Evolutionary conservation across 2,113 vertebrate species (phyloP), one percentile per base, ranked within the genome.

Genomic region (Panurus biarmicus): DNA sequence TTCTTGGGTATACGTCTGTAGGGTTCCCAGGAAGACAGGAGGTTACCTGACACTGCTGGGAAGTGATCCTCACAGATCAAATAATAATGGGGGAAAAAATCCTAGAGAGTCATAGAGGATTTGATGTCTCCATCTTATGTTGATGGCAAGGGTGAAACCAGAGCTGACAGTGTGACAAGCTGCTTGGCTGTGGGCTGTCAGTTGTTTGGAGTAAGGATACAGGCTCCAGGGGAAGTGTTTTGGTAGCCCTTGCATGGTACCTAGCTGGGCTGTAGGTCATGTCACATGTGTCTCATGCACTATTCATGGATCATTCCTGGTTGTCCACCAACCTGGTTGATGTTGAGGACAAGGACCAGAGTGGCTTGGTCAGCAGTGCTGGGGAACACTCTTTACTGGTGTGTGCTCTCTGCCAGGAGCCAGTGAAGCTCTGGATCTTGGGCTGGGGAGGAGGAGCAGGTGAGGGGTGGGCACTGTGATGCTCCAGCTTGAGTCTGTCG

Each of bases 381-480:
- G 47, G 47, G 75, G 44, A 56, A 6, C 71, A 29, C 21, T 23
- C 17, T 42, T 65, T 67, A 50, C 50, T 80, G 64, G 5, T 2
- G 7, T 31, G 22, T 28, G 45, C 48, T 48, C 14, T 74, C 22
- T 85, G 21, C 57, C 22, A 38, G 80, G 45, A 91, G 19, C 42
- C 42, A 40, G 47, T 8, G 26, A 28, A 78, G 50, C 71, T 74
- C 67, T 56, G 57, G 36, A 45, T 51, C 58, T 62, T 7, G 6
- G 50, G 16, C 72, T 71, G 80, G 56, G 29, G 25, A 38, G 77
- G 44, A 71, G 45, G 47, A 86, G 67, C 53, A 50, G 57, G 38
- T 0, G 1, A n/a, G 18, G 26, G 10, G 4, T 53, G 33, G 20
- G 45, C 29, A 40, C 28, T 0, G 0, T 4, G 11, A 1, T 64